Evolutionary conservation across 2,888 invertebrate genomes (phyloP), one percentile per base, ranked within the genome.

Genomic region (Epicampocera succincta): DNA sequence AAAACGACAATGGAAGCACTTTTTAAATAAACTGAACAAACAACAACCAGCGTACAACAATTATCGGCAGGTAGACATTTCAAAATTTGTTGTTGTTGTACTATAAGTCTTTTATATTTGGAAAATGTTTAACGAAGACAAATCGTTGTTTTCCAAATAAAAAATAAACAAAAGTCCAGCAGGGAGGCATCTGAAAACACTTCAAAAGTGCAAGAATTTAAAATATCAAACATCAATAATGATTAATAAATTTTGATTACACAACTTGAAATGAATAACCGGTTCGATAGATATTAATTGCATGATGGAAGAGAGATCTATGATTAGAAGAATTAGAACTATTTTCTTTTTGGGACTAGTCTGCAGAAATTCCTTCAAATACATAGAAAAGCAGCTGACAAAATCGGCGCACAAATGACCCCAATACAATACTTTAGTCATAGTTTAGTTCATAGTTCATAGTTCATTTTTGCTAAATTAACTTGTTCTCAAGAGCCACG

Each of bases 11-110:
- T 42, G 42, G 50, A 2, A 33, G 11, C 11, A 56, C 42, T 29
- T 25, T 17, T 48, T 40, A 38, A 42, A 33, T 3, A 48, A 65
- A 21, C n/a, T 12, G n/a, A 42, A 38, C 38, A 13, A 50, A 48
- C 3, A 48, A 33, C 19, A 56, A 40, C 21, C 52, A 54, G 50
- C 71, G 56, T 38, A 25, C 13, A 29, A 63, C 3, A 46, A 29
- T 44, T 69, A 72, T 66, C 48, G 60, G 33, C 81, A 82, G 78
- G 77, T 82, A 81, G 73, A 77, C 44, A 68, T 56, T 63, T 44
- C 65, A 65, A 52, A 3, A 61, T 9, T 65, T 46, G 54, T 46
- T 63, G 17, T 50, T 40, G 60, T 40, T 52, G 56, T 63, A 42
- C 50, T 63, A 33, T 33, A 6, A 69, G 66, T 60, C 38, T 71